These are phyloP conservation scores for Epicauta chinensis DNA, from an alignment of 1,140 invertebrate genomes.

Conservation along the genomic window DNA sequence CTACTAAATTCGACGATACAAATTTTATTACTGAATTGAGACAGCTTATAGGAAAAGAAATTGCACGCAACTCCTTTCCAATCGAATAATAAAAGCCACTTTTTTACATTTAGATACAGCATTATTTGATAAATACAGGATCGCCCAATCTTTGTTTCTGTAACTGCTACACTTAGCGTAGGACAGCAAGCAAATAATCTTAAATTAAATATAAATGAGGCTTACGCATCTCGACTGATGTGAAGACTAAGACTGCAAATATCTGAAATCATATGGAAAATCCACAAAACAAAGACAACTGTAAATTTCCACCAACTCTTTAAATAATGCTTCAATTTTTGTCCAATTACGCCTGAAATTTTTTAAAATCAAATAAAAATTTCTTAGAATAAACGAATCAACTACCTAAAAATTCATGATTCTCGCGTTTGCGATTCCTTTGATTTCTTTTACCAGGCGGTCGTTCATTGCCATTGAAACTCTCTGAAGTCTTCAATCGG, in stretches of 20 bases:
- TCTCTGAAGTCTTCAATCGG: conserved; percentile 29
- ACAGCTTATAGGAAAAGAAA: too few species aligned
- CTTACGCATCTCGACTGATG: conserved; percentile 69
- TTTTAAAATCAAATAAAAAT: not conserved
- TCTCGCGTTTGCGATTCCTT: conserved; percentile 34
- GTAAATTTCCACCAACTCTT: conserved; percentile 62
- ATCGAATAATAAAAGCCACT: too few species aligned
- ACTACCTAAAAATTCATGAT: conserved; percentile 32
- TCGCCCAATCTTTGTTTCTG: too few species aligned
- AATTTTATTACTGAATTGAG: too few species aligned
- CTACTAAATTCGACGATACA: too few species aligned
- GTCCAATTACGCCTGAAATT: conserved; percentile 32
- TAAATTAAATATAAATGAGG: conserved; percentile 33
- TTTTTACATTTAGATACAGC: too few species aligned
- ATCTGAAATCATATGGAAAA: conserved; percentile 69
- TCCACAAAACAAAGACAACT: conserved; percentile 64
- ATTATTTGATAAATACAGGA: too few species aligned
- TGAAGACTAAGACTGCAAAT: conserved; percentile 69
- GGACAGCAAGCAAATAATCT: not conserved
- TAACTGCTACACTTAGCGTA: too few species aligned
- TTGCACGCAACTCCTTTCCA: too few species aligned
- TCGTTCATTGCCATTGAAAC: conserved; percentile 27
- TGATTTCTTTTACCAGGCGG: conserved; percentile 36
- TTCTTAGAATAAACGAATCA: not conserved
- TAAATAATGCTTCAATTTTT: conserved; percentile 51